These are phyloP conservation scores for Papilio protenor DNA, from an alignment of 2,888 invertebrate species.

Conservation along the genomic window DNA sequence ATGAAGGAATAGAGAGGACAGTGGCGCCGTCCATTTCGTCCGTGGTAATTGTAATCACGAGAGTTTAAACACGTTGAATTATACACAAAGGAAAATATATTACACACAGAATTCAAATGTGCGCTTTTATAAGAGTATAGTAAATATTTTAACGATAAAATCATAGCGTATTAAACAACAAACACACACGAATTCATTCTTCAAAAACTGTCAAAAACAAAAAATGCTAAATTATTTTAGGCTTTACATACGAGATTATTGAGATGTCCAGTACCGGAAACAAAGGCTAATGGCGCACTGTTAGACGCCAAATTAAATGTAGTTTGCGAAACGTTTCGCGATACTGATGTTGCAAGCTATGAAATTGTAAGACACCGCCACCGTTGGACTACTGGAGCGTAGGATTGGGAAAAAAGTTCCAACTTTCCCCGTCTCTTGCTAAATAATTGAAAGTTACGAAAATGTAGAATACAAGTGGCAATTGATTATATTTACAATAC, in stretches of 20 bases:
- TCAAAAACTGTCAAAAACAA: not conserved
- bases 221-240: not conserved
- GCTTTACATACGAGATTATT: slow-evolving; percentile 42
- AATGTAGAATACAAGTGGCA: slow-evolving; percentile 51
- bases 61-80: not conserved
- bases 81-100: too few relatives aligned
- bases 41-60: not conserved
- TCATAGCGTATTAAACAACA: too few relatives aligned
- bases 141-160: too few relatives aligned
- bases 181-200: too few relatives aligned
- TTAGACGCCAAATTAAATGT: slow-evolving; percentile 46
- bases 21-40: slow-evolving; percentile 55
- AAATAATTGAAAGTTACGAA: slow-evolving; percentile 74
- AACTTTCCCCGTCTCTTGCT: slow-evolving; percentile 73
- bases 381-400: slow-evolving; percentile 79
- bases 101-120: too few relatives aligned
- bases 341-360: slow-evolving; percentile 73
- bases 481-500: slow-evolving; percentile 22
- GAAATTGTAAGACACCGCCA: slow-evolving; percentile 75
- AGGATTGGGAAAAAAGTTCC: slow-evolving; percentile 77
- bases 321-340: slow-evolving; percentile 72
- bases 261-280: slow-evolving; percentile 49
- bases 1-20: slow-evolving; percentile 65
- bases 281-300: slow-evolving; percentile 51
- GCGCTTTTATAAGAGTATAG: too few relatives aligned